Base-by-base conservation (phyloP, 1,140 invertebrate genomes). In the Lepidurus apus region DNA sequence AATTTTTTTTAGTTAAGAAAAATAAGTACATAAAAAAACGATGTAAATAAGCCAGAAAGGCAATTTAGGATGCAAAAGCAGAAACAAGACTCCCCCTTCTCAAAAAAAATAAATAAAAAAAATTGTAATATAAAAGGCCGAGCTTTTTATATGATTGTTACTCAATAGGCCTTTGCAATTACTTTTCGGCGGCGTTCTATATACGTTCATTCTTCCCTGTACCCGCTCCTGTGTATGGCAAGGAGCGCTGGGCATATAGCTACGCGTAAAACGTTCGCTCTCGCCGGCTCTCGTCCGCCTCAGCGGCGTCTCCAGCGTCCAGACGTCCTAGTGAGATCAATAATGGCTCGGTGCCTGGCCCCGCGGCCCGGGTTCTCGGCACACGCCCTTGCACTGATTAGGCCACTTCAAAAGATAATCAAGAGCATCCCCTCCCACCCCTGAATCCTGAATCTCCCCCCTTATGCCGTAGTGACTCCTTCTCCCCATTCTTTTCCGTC, bases 341-440 rank as follows among this genome's bases (percentile, higher is more conserved):
- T 65, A 65, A 65, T 65, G 53, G 53, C 53, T 65, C 53, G 53
- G 53, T 65, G 53, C 53, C 53, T 65, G n/a, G 53, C 53, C 53
- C 53, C 53, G 53, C 53, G 53, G 53, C 53, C 53, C 53, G 53
- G 21, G 53, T 65, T 65, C 53, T 65, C 53, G 53, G 53, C 53
- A 65, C 53, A 65, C 53, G 53, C 53, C 53, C 53, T 65, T 65
- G 53, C 53, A 65, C 53, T 65, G 53, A 65, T 65, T 65, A 65
- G 53, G 53, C 53, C 53, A 65, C 53, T 65, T 65, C 53, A 65
- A 65, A 65, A 65, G 53, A 65, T 65, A 65, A 65, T 65, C 53
- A 65, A 65, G 53, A 65, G 53, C 53, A 65, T 65, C 53, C 21
- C 53, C 9, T 21, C 53, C 53, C 13, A 65, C 53, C 53, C 53